Base-by-base conservation (phyloP, 2,113 vertebrate species). In the Bujurquina vittata region DNA sequence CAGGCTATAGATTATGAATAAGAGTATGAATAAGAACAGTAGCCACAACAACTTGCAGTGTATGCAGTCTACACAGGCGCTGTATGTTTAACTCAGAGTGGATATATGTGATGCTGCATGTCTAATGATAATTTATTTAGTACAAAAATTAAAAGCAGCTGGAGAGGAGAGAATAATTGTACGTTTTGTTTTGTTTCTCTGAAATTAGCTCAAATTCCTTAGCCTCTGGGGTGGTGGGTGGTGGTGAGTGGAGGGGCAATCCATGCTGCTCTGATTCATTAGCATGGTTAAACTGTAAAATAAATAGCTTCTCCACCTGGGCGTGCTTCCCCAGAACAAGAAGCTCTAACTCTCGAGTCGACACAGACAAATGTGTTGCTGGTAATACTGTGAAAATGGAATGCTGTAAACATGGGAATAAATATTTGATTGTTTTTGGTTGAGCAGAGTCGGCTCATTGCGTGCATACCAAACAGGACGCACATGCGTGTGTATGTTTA, bases 361-460 rank as follows among this genome's bases (percentile, higher is more conserved):
- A 75, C 10, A 14, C 10, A 1, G 29, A 67, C 46, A 58, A 69
- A 81, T 62, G 26, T 74, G 72, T 63, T 84, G 35, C 76, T 85
- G 61, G 61, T 88, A 75, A 26, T 75, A 8, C 11, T 23, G 35
- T 11, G 60, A 52, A 74, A 79, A 62, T 18, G 1, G 52, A 80
- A 11, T 10, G 17, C 77, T 87, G 75, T 59, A 79, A 87, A 90
- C 69, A 75, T 54, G 43, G 58, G 26, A 79, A 77, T 89, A 86
- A 84, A 90, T 89, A 80, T 89, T 85, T 85, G 40, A 91, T 89
- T 22, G 57, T 76, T 83, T 81, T 78, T 72, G 61, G 83, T 75
- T 57, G 78, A 75, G 74, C 77, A 40, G 49, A 88, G 84, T 62
- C 52, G 4, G 57, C 10, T 69, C 40, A 14, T 43, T 40, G 54